These are phyloP conservation scores for Pristionchus exspectatus DNA, from an alignment of 2,888 invertebrate genomes.

Conservation along the genomic window DNA sequence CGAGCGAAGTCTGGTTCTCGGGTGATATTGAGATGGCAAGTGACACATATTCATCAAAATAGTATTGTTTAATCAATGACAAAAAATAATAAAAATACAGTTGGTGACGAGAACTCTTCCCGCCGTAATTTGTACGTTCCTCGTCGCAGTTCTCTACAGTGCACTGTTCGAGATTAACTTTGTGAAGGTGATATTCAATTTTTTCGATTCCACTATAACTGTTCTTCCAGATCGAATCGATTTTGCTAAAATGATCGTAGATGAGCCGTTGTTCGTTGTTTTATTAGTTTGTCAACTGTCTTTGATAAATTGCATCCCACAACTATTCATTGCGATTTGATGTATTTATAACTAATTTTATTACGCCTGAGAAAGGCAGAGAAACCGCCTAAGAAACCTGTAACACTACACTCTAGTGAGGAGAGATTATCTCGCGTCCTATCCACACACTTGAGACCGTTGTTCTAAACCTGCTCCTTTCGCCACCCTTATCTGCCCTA, in stretches of 20 bases:
- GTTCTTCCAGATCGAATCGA: neutral
- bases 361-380: no score
- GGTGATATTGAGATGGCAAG: neutral
- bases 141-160: slow-evolving; percentile 37
- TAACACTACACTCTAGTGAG: no score
- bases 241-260: neutral
- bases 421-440: no score
- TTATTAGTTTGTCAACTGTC: neutral
- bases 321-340: no score
- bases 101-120: neutral
- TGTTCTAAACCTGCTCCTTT: no score
- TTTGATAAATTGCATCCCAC: no score
- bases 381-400: no score
- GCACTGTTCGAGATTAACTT: slow-evolving; percentile 27
- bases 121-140: neutral
- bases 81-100: neutral
- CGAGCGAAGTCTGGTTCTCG: slow-evolving; percentile 44
- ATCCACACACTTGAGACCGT: no score
- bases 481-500: no score
- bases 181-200: neutral
- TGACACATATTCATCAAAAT: neutral
- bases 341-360: no score
- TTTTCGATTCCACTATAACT: neutral
- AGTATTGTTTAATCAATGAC: neutral
- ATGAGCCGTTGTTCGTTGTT: neutral